A percentile compares a stretch with the other conserved stretches of the same genome.
phyloP scores from a whole-genome alignment of 2,797 vertebrate species.

The Knipowitschia caucasica region DNA sequence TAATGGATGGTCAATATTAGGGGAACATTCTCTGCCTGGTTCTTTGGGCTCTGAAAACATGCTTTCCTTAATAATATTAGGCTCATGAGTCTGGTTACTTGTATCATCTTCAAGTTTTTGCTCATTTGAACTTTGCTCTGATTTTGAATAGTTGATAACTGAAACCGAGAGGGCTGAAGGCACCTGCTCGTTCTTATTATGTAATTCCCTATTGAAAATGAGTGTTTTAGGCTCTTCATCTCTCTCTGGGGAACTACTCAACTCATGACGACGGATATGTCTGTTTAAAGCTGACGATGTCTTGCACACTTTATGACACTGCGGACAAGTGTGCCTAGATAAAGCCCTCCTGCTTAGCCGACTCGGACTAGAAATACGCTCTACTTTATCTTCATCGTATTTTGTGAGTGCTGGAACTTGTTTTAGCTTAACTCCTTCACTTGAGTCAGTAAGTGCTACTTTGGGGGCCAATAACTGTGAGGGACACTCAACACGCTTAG shows the following conservation, averaged over 20 bases:
- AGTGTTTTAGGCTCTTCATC: conserved; percentile 58
- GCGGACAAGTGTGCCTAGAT: conserved; percentile 80
- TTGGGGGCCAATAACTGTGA: conserved; percentile 46
- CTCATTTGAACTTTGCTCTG: conserved; percentile 44
- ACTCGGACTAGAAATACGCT: conserved; percentile 55
- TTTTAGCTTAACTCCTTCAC: conserved; percentile 48
- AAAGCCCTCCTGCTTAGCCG: conserved; percentile 80
- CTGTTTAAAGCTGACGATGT: conserved; percentile 87
- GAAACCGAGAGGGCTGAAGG: conserved; percentile 69
- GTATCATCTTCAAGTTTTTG: conserved; percentile 33
- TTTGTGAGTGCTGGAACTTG: conserved; percentile 44
- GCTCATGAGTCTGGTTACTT: conserved; percentile 40
- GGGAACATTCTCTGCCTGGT: conserved; percentile 50
- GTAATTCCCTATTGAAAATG: conserved; percentile 49
- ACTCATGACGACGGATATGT: conserved; percentile 82
- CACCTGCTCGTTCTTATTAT: conserved; percentile 47
- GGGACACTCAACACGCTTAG: conserved; percentile 62
- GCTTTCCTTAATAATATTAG: conserved; percentile 45
- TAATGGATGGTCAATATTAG: conserved; percentile 40
- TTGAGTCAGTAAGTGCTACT: conserved; percentile 39
- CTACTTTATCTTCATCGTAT: conserved; percentile 59
- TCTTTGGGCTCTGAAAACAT: conserved; percentile 33
- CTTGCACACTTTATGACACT: conserved; percentile 89
- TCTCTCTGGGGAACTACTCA: conserved; percentile 73
- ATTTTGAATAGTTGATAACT: conserved; percentile 74